phyloP scores from a whole-genome alignment of 2,113 vertebrate species.

The Monarcha castaneiventris region DNA sequence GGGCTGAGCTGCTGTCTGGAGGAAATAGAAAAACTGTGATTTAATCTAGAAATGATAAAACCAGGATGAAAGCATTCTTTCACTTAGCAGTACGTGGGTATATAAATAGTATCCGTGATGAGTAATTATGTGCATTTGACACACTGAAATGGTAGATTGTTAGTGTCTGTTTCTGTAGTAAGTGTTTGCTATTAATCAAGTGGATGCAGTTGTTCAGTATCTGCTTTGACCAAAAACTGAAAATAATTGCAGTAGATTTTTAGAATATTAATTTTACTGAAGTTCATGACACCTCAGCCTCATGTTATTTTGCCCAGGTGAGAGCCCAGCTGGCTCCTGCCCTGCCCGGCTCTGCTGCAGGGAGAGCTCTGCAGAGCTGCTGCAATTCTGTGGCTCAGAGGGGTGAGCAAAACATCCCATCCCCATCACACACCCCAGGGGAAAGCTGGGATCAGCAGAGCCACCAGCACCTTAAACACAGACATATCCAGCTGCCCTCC shows the following conservation, averaged over 20 bases:
- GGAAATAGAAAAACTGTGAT: slow-evolving; percentile 42
- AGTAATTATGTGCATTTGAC: slow-evolving; percentile 19
- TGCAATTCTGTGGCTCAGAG: rapidly evolving
- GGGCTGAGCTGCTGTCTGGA: slow-evolving; percentile 41
- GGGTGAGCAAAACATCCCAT: rapidly evolving
- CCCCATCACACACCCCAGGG: neutral
- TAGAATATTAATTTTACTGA: neutral
- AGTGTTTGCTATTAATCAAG: neutral
- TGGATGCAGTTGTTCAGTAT: neutral
- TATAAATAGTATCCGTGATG: slow-evolving; percentile 11
- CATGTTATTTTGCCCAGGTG: neutral
- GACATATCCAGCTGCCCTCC: neutral
- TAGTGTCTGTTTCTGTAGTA: neutral
- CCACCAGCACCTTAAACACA: neutral
- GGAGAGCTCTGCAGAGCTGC: neutral
- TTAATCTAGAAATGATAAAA: slow-evolving; percentile 54
- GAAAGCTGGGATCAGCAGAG: neutral
- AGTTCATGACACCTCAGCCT: neutral
- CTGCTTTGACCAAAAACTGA: neutral
- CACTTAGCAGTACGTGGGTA: slow-evolving; percentile 3
- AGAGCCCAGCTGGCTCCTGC: neutral
- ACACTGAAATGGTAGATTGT: slow-evolving; percentile 13
- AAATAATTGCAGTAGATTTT: neutral
- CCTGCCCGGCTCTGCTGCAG: rapidly evolving
- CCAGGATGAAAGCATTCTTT: slow-evolving; percentile 52